Percentiles rank a stretch among this genome's conserved stretches.
Evolutionary conservation across 1,140 invertebrate genomes (phyloP).

Genomic region (Aphelinus atriplicis): DNA sequence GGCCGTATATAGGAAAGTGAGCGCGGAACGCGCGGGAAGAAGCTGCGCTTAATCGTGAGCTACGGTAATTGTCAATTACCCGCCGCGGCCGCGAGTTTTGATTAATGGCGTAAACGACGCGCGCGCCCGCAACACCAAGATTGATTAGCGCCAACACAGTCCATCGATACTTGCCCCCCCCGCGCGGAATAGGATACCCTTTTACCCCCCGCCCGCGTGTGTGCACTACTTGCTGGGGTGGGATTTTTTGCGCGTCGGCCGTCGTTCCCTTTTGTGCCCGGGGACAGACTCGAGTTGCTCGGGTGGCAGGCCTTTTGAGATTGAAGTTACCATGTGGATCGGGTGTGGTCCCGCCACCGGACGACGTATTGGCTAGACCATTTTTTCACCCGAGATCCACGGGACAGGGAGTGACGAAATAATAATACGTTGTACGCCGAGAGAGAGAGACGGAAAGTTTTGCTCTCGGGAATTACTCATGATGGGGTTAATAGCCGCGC

Average conservation of each 20-base stretch:
- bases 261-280: too few relatives aligned
- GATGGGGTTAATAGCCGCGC: too few relatives aligned
- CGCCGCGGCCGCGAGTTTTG: constrained; percentile 21
- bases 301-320: constrained; percentile 9
- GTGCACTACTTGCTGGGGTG: background rate
- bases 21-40: background rate
- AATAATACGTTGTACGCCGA: too few relatives aligned
- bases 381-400: too few relatives aligned
- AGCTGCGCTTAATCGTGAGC: constrained; percentile 21
- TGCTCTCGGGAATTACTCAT: too few relatives aligned
- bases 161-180: constrained; percentile 7
- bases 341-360: too few relatives aligned
- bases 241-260: too few relatives aligned
- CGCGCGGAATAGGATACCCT: constrained; percentile 19
- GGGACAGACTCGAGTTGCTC: background rate
- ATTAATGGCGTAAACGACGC: constrained; percentile 18
- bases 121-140: background rate
- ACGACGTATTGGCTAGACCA: too few relatives aligned
- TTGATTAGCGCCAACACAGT: constrained; percentile 16
- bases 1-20: background rate
- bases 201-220: background rate
- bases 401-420: too few relatives aligned
- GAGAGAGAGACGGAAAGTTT: too few relatives aligned
- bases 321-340: constrained; percentile 3
- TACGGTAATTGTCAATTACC: constrained; percentile 36